Evolutionary conservation across 2,797 vertebrate species (phyloP).

Genomic region (Chaunax sp.): DNA sequence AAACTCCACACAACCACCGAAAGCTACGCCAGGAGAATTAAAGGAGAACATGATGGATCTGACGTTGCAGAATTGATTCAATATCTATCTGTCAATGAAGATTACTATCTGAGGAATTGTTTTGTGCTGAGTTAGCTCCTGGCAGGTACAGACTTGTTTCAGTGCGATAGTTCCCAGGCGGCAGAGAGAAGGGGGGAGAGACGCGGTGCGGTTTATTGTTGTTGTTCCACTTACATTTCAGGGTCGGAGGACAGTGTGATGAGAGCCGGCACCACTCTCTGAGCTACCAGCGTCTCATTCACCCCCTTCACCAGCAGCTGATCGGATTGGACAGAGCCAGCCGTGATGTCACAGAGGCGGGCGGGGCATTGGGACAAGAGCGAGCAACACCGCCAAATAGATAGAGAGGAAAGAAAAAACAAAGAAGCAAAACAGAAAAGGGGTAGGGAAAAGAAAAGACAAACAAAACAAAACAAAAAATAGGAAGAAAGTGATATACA

Average conservation of each 20-base stretch:
- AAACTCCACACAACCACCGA: slow-evolving; percentile 53
- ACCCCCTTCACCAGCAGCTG: slow-evolving; percentile 99
- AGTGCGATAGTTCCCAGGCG: slow-evolving; percentile 52
- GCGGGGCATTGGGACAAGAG: slow-evolving; percentile 91
- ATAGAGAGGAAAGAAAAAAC: slow-evolving; percentile 71
- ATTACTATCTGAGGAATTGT: neutral
- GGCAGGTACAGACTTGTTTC: slow-evolving; percentile 51
- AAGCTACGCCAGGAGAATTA: neutral
- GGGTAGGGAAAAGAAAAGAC: slow-evolving; percentile 76
- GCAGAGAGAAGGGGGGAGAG: slow-evolving; percentile 81
- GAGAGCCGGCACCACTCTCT: slow-evolving; percentile 99
- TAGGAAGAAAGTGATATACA: slow-evolving; percentile 90
- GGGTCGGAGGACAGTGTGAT: slow-evolving; percentile 99
- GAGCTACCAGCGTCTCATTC: slow-evolving; percentile 99
- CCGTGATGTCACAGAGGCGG: slow-evolving; percentile 93
- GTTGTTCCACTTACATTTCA: slow-evolving; percentile 98
- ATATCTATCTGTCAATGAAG: neutral
- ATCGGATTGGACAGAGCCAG: slow-evolving; percentile 90
- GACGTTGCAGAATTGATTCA: neutral
- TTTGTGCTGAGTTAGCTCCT: slow-evolving; percentile 53
- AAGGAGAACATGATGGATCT: neutral
- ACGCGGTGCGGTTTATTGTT: slow-evolving; percentile 79
- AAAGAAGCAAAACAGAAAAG: slow-evolving; percentile 75
- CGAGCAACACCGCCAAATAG: slow-evolving; percentile 91
- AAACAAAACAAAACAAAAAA: slow-evolving; percentile 84